phyloP scores from a whole-genome alignment of 2,113 vertebrate genomes.

The Corapipo altera region DNA sequence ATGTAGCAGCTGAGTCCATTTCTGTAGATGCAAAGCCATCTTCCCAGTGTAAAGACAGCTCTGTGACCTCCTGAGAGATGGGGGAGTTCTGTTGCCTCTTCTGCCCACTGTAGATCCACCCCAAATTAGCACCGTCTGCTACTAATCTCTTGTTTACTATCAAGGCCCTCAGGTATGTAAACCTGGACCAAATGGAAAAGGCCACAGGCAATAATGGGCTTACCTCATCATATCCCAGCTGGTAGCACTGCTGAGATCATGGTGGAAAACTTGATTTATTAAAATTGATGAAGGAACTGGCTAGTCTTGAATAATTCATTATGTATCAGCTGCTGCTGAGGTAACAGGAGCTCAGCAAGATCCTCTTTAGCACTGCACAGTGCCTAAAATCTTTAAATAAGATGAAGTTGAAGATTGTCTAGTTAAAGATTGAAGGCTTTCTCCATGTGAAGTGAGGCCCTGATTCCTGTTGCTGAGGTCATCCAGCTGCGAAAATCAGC shows the following conservation, averaged over 20 bases:
- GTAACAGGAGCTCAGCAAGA: constrained; percentile 62
- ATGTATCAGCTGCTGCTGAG: constrained; percentile 46
- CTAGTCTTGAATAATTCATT: constrained; percentile 70
- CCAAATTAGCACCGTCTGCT: neutral
- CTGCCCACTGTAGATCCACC: neutral
- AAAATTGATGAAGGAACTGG: constrained; percentile 69
- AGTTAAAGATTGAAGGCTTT: constrained; percentile 16
- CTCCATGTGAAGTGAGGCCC: neutral
- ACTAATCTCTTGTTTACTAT: neutral
- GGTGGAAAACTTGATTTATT: constrained; percentile 61
- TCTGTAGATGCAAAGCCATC: neutral
- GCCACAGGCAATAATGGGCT: neutral
- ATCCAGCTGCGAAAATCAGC: neutral
- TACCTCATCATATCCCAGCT: constrained; percentile 28
- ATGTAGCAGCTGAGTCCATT: neutral
- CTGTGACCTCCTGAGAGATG: neutral
- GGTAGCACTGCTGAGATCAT: constrained; percentile 11
- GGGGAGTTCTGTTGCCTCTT: neutral
- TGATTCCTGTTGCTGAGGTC: neutral
- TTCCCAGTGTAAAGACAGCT: neutral
- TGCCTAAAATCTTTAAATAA: constrained; percentile 43
- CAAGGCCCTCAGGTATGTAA: neutral
- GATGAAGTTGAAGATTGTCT: neutral
- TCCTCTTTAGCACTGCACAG: neutral
- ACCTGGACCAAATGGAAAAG: constrained; percentile 1